Base-by-base conservation (phyloP, 2,888 invertebrate species). In the Dolomedes plantarius region DNA sequence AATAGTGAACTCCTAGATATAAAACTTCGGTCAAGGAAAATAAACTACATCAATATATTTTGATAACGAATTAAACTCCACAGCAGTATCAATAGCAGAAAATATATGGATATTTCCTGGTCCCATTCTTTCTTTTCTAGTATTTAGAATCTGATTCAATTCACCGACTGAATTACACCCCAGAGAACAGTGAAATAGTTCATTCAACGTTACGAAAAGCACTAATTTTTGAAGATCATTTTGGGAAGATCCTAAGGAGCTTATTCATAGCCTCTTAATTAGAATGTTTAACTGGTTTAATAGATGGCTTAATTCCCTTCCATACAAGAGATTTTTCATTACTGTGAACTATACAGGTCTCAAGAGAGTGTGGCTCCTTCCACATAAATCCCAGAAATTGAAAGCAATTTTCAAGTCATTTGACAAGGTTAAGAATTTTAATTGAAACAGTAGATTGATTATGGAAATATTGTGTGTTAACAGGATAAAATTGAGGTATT, bases 211-310 rank as follows among this genome's bases (percentile, higher is more conserved):
- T 28, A n/a, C 36, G 36, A 36, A 74, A 68, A 36, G 68, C 39
- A 32, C 74, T 74, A 81, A 81, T 81, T 76, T 82, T 82, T 71
- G 46, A 64, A 72, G 69, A 64, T 82, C 75, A 75, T 82, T 82
- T 62, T 27, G 64, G 71, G 62, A 36, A 41, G 64, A 46, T 56
- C 23, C 81, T 69, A 81, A 81, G 68, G 74, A 81, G 68, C n/a
- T 71, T 75, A 69, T 75, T 76, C 75, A 62, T 82, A 82, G 71
- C 62, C 64, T 64, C 82, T 76, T 82, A 82, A 82, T 82, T 82
- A 76, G 74, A 82, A 82, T 76, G 82, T 71, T 74, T 76, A 82
- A 82, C 75, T 75, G 64, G 82, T 76, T 82, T 82, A 82, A 82
- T 82, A 76, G 75, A 82, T 82, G 82, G 62, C 82, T 82, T 76